phyloP scores from a whole-genome alignment of 2,888 invertebrate genomes.

The Sicus ferrugineus region DNA sequence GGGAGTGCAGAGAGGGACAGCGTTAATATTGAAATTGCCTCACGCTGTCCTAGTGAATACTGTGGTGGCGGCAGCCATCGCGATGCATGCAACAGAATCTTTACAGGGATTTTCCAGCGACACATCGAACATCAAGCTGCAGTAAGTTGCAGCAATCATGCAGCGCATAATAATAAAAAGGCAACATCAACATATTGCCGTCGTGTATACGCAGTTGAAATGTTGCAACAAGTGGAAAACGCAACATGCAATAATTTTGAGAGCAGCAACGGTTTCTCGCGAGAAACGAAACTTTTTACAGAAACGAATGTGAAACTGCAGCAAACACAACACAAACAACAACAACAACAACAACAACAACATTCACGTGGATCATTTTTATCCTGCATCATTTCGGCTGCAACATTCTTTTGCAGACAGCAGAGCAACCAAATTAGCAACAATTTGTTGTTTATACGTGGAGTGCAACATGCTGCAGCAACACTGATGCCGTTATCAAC shows the following conservation, averaged over 20 bases:
- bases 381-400: constrained; percentile 52
- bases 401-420: not conserved
- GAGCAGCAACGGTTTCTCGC: constrained; percentile 1
- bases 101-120: constrained; percentile 44
- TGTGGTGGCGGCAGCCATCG: too few relatives aligned
- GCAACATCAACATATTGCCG: constrained; percentile 36
- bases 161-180: constrained; percentile 25
- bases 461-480: constrained; percentile 25
- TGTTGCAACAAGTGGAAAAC: not conserved
- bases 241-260: constrained; percentile 23
- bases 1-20: constrained; percentile 33
- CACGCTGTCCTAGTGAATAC: constrained; percentile 26
- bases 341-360: constrained; percentile 41
- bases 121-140: not conserved
- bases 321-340: constrained; percentile 33
- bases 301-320: constrained; percentile 12
- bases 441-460: not conserved
- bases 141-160: constrained; percentile 14
- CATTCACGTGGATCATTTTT: constrained; percentile 49
- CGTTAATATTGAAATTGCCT: constrained; percentile 39
- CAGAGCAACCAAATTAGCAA: constrained; percentile 6
- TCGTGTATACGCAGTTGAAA: constrained; percentile 26
- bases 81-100: constrained; percentile 29
- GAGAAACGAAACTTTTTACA: too few relatives aligned
- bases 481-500: constrained; percentile 39